These are phyloP conservation scores for Theristicus caerulescens DNA, from an alignment of 2,113 vertebrate species.

Conservation along the genomic window DNA sequence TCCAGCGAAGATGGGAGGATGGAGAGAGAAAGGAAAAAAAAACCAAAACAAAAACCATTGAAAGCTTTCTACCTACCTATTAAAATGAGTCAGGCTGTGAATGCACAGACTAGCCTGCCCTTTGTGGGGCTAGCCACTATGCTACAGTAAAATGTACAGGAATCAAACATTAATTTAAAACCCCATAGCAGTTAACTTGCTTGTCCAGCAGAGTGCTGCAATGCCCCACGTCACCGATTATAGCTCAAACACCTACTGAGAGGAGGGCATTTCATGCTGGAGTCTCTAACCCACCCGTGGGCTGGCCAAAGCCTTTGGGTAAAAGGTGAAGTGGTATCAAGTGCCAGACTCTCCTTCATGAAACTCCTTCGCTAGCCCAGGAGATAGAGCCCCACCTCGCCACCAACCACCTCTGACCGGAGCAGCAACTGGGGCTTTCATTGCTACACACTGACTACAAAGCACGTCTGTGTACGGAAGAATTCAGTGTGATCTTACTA, in stretches of 20 bases:
- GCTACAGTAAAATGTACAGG: constrained; percentile 78
- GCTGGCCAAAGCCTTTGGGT: constrained; percentile 52
- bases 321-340: constrained; percentile 58
- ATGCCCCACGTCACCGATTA: constrained; percentile 35
- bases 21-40: constrained; percentile 21
- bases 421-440: constrained; percentile 67
- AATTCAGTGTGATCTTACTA: constrained; percentile 81
- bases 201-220: constrained; percentile 63
- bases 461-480: constrained; percentile 75
- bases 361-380: constrained; percentile 56
- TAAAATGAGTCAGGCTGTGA: constrained; percentile 73
- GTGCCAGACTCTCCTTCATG: constrained; percentile 61
- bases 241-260: constrained; percentile 66
- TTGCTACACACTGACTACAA: constrained; percentile 78
- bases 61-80: constrained; percentile 80
- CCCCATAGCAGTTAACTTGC: constrained; percentile 67
- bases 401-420: constrained; percentile 65
- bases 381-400: constrained; percentile 47
- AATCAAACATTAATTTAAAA: constrained; percentile 78
- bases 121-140: constrained; percentile 73
- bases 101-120: constrained; percentile 65
- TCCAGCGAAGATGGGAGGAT: constrained; percentile 45
- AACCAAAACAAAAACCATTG: constrained; percentile 68
- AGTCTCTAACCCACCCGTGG: constrained; percentile 56
- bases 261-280: constrained; percentile 69